Conservation (phyloP, 2,888 invertebrate genomes). For the Hypomecis atomaria region DNA sequence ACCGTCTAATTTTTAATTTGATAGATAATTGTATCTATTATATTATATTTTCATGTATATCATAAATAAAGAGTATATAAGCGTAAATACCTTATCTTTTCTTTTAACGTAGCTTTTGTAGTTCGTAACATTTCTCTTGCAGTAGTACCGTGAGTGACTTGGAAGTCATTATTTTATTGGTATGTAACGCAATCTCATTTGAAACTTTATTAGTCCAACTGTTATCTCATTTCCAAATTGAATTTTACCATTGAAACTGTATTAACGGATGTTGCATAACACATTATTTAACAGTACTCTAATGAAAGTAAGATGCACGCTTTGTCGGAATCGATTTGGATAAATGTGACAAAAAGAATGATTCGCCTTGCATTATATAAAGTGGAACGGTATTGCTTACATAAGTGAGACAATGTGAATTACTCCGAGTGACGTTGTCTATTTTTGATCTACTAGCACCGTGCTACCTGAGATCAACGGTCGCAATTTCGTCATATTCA, state of each 20-base stretch:
- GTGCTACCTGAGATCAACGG: not conserved
- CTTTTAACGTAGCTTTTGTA: too few relatives aligned
- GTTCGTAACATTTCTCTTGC: not conserved
- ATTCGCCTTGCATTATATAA: conserved; percentile 51
- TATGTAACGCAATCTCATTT: conserved; percentile 15
- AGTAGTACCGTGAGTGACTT: not conserved
- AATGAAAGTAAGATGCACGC: conserved; percentile 57
- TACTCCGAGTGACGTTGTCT: conserved; percentile 26
- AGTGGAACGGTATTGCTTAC: conserved; percentile 45
- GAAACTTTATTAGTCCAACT: conserved; percentile 35
- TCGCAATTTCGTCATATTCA: not conserved
- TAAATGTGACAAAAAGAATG: conserved; percentile 52
- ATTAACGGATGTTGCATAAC: conserved; percentile 58
- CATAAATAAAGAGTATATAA: too few relatives aligned
- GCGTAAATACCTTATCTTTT: too few relatives aligned
- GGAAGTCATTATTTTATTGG: not conserved
- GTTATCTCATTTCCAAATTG: conserved; percentile 48
- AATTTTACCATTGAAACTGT: conserved; percentile 50
- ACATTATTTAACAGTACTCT: conserved; percentile 54
- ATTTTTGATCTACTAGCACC: conserved; percentile 10
- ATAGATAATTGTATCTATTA: too few relatives aligned
- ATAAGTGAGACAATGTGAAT: conserved; percentile 41
- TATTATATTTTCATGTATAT: too few relatives aligned
- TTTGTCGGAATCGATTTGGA: conserved; percentile 52
- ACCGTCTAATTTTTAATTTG: too few relatives aligned